Conservation (phyloP, 1,140 invertebrate species). For the Pachyrhynchus sulphureomaculatus region DNA sequence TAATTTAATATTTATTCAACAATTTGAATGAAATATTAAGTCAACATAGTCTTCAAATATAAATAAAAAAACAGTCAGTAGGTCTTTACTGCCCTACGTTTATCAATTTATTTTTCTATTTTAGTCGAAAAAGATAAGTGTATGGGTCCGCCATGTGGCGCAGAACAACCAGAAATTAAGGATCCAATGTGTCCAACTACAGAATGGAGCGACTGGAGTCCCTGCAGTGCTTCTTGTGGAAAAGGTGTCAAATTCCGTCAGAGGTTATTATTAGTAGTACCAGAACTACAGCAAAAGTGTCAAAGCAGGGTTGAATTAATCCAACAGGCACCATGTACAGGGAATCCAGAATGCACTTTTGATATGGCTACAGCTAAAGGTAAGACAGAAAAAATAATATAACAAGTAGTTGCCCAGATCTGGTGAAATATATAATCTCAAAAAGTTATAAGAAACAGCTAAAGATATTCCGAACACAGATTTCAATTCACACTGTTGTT, state of each 20-base stretch:
- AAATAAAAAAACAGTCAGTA: no score
- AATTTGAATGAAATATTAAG: no score
- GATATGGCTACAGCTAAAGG: slow-evolving; percentile 74
- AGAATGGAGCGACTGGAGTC: slow-evolving; percentile 72
- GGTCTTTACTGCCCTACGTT: no score
- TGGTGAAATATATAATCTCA: no score
- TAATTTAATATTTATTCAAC: no score
- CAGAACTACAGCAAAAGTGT: slow-evolving; percentile 61
- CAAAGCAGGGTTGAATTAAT: slow-evolving; percentile 61
- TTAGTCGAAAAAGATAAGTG: slow-evolving; percentile 75
- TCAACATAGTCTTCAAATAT: no score
- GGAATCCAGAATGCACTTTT: slow-evolving; percentile 66
- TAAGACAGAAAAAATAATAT: slow-evolving; percentile 42
- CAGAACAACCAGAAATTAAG: slow-evolving; percentile 55
- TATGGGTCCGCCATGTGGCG: slow-evolving; percentile 63
- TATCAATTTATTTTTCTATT: no score
- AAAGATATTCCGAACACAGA: no score
- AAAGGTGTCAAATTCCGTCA: slow-evolving; percentile 70
- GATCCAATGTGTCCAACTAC: slow-evolving; percentile 68
- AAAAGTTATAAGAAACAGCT: no score
- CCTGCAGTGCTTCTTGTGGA: slow-evolving; percentile 72
- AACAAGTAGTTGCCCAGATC: no score
- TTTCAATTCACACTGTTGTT: no score
- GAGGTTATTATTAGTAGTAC: slow-evolving; percentile 65
- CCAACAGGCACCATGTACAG: slow-evolving; percentile 65